Evolutionary conservation across 2,113 vertebrate species (phyloP).

Genomic region (Oxyura jamaicensis): DNA sequence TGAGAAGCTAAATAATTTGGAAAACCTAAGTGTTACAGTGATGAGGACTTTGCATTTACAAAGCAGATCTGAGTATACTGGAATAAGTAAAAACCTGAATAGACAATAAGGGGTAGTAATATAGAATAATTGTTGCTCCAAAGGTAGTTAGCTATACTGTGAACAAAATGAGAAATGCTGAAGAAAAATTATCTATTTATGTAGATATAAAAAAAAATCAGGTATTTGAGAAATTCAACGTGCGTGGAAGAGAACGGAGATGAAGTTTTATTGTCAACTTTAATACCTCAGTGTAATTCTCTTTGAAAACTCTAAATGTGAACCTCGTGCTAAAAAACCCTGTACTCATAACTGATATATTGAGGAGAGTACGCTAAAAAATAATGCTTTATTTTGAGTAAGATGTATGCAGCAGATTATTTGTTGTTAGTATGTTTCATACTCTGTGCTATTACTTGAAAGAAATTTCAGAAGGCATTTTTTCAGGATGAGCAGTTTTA

Average conservation of each 20-base stretch:
- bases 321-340: background rate
- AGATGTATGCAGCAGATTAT: background rate
- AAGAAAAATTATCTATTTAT: background rate
- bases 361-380: background rate
- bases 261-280: background rate
- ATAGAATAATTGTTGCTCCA: background rate
- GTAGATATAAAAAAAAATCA: background rate
- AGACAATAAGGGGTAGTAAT: background rate
- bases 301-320: background rate
- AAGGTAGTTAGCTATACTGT: background rate
- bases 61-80: background rate
- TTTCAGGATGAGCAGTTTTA: background rate
- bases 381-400: background rate
- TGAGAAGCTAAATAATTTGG: background rate
- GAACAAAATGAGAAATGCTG: background rate
- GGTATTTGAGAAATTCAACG: background rate
- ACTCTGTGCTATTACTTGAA: background rate
- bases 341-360: background rate
- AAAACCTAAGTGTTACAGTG: background rate
- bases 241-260: background rate
- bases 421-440: background rate
- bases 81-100: background rate
- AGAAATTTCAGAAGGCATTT: background rate
- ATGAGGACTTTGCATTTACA: background rate
- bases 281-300: background rate